Conservation (phyloP, 1,140 invertebrate species). For the Panonychus citri region DNA sequence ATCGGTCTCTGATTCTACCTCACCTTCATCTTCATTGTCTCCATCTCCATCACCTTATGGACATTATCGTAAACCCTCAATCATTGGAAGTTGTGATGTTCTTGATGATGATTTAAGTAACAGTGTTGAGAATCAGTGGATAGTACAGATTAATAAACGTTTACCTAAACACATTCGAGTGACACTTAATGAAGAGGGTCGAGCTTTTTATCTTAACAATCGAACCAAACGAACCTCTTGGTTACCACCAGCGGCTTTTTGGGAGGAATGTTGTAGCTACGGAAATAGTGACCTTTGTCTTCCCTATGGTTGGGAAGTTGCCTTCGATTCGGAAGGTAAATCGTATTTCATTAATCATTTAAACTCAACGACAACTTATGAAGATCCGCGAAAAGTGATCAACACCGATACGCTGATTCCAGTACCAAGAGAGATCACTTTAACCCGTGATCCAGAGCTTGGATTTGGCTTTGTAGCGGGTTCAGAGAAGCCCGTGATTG, state of each 20-base stretch:
- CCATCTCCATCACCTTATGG: too few relatives aligned
- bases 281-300: neutral
- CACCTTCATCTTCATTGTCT: too few relatives aligned
- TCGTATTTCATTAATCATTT: slow-evolving; percentile 34
- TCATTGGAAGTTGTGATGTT: too few relatives aligned
- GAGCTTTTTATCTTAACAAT: neutral
- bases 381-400: neutral
- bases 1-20: too few relatives aligned
- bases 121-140: neutral
- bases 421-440: slow-evolving; percentile 39
- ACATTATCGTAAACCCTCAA: too few relatives aligned
- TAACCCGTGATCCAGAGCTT: slow-evolving; percentile 40
- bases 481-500: slow-evolving; percentile 66
- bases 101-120: neutral
- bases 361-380: slow-evolving; percentile 49
- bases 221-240: slow-evolving; percentile 49
- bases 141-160: neutral
- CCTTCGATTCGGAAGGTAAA: slow-evolving; percentile 48
- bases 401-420: neutral
- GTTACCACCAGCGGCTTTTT: slow-evolving; percentile 56
- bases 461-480: slow-evolving; percentile 84
- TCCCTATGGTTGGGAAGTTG: slow-evolving; percentile 71
- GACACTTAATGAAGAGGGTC: neutral
- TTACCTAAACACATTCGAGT: neutral
- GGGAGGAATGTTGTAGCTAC: slow-evolving; percentile 25